These are phyloP conservation scores for Ptychodera flava DNA, from an alignment of 35 echinoderm and acorn worm species.

Conservation along the genomic window DNA sequence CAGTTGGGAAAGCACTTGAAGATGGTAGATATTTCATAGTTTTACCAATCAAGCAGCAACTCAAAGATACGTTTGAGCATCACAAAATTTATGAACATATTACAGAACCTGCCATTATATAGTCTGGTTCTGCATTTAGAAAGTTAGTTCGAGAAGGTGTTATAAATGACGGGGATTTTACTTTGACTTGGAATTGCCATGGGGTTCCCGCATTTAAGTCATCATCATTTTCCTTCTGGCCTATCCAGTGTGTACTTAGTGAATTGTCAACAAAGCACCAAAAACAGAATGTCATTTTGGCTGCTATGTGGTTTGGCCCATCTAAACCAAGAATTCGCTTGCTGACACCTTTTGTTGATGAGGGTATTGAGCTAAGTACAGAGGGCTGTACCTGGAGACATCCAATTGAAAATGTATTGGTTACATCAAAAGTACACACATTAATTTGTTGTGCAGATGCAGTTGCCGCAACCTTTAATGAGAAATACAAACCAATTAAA, in stretches of 20 bases:
- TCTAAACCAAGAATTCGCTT: conserved; percentile 11
- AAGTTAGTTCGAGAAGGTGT: background rate
- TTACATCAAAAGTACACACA: conserved; percentile 13
- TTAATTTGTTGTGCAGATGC: conserved; percentile 35
- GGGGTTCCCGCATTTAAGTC: background rate
- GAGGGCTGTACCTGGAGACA: conserved; percentile 7
- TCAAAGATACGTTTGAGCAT: background rate
- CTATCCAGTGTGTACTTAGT: conserved; percentile 15
- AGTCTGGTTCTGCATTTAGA: background rate
- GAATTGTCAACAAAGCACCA: conserved; percentile 6
- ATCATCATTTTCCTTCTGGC: conserved; percentile 14
- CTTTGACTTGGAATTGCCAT: background rate
- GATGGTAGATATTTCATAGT: background rate
- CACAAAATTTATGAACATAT: background rate
- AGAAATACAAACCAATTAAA: background rate
- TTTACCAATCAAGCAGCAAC: background rate
- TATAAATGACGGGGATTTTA: background rate
- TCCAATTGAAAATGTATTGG: background rate
- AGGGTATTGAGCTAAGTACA: background rate
- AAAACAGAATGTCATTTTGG: conserved; percentile 16
- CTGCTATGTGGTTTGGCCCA: background rate
- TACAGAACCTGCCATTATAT: background rate
- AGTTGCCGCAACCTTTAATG: conserved; percentile 24
- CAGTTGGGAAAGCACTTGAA: background rate
- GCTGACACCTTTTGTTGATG: conserved; percentile 13